Evolutionary conservation across 2,113 vertebrate species (phyloP), one percentile per base, ranked within the genome.

Genomic region (Pomatorhinus ruficollis): DNA sequence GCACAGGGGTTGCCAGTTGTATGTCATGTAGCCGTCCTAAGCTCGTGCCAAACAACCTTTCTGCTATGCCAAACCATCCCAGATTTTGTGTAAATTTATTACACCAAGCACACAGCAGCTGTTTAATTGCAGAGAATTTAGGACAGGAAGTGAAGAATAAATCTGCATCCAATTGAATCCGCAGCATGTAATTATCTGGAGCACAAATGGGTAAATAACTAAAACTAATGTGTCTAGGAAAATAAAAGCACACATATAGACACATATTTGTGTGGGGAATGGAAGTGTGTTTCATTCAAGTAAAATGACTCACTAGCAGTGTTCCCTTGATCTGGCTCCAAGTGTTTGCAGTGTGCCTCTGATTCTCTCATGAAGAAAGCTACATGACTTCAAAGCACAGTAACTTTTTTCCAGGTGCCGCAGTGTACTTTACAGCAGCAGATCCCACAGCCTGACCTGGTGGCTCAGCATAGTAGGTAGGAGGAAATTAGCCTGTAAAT

Each of bases 111-210:
- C 93, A 96, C 95, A 97, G 95, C 95, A 96, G 95, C 96, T 97
- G 95, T 95, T 97, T 96, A 97, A 96, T 96, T 96, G 95, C 96
- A 90, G 95, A 95, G 95, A 96, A 96, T 96, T 97, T 94, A 97
- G 95, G 95, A 97, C 95, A 97, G 96, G 95, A 97, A 96, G 96
- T 96, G 96, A 96, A 97, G 95, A 97, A 96, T 97, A 97, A 97
- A 97, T 97, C 96, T 97, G 95, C 95, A 96, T 97, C 91, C 96
- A 95, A 97, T 94, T 97, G 96, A 96, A 94, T 91, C 82, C 2
- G 3, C 93, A 96, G 95, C 90, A 59, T 96, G 90, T 96, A 97
- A 97, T 97, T 97, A 97, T 97, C 96, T 81, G 60, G 88, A 96
- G 96, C 93, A 97, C 95, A 95, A 97, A 97, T 97, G 95, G 93